Conservation (phyloP, 2,113 vertebrate species). For the Tamias sibiricus region DNA sequence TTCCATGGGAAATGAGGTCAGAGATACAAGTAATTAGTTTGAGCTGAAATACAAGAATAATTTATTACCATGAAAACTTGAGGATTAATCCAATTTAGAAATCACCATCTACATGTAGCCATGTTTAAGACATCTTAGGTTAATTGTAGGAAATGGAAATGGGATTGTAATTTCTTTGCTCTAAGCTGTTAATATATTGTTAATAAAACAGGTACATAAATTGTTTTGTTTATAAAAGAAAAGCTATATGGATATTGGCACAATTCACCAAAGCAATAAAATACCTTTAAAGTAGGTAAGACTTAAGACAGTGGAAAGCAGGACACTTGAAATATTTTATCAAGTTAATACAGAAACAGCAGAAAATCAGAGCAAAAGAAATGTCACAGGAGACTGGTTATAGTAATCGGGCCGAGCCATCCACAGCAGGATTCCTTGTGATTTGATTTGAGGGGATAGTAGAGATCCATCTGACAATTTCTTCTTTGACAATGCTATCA, state of each 20-base stretch:
- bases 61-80: no score
- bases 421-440: not conserved
- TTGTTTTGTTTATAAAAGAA: slow-evolving; percentile 31
- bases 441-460: not conserved
- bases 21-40: no score
- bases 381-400: not conserved
- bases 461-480: not conserved
- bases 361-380: slow-evolving; percentile 37
- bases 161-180: slow-evolving; percentile 26
- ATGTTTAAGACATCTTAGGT: slow-evolving; percentile 11
- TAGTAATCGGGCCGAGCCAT: not conserved
- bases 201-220: slow-evolving; percentile 30
- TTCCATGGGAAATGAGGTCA: no score
- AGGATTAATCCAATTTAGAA: no score
- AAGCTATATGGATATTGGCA: slow-evolving; percentile 6
- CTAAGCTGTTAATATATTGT: not conserved
- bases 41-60: no score
- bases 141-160: slow-evolving; percentile 31
- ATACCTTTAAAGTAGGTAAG: not conserved
- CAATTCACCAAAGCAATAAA: slow-evolving; percentile 10
- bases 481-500: not conserved
- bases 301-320: not conserved
- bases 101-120: not conserved
- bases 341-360: not conserved
- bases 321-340: slow-evolving; percentile 1